Conservation (phyloP, 2,888 invertebrate genomes). For the Pseudococcus longispinus region DNA sequence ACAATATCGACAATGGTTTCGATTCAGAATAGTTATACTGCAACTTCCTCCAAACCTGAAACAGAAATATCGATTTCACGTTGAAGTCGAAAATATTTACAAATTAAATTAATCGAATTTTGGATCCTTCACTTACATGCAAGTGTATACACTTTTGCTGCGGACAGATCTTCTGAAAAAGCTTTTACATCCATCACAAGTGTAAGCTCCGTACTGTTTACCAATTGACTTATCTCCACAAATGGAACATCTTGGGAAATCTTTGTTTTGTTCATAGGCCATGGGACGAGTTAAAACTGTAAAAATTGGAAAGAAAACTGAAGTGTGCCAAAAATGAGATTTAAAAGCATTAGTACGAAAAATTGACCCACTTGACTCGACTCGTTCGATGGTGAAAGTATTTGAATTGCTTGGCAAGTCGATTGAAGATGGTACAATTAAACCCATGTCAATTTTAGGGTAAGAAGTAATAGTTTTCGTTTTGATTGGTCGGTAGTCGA, state of each 20-base stretch:
- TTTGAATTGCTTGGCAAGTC: not conserved
- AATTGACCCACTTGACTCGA: not conserved
- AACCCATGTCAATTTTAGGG: not conserved
- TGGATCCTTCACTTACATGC: not conserved
- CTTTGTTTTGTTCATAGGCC: not conserved
- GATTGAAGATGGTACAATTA: not conserved
- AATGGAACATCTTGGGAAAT: conserved; percentile 37
- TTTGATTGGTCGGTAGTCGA: not conserved
- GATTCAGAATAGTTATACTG: conserved; percentile 24
- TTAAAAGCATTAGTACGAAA: not conserved
- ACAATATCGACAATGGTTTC: conserved; percentile 53
- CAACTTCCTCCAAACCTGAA: conserved; percentile 46
- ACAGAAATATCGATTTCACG: not conserved
- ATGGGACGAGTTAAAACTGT: not conserved
- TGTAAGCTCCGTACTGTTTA: conserved; percentile 52
- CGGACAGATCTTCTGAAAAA: conserved; percentile 53
- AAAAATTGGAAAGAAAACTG: not conserved
- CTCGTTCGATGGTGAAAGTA: not conserved
- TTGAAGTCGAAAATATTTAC: not conserved
- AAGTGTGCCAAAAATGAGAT: not conserved
- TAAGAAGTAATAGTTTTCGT: not conserved
- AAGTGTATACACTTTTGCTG: conserved; percentile 45
- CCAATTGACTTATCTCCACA: conserved; percentile 55
- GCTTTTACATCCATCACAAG: conserved; percentile 54
- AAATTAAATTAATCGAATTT: not conserved